phyloP scores from a whole-genome alignment of 2,797 vertebrate species.

The Hylomyscus alleni region DNA sequence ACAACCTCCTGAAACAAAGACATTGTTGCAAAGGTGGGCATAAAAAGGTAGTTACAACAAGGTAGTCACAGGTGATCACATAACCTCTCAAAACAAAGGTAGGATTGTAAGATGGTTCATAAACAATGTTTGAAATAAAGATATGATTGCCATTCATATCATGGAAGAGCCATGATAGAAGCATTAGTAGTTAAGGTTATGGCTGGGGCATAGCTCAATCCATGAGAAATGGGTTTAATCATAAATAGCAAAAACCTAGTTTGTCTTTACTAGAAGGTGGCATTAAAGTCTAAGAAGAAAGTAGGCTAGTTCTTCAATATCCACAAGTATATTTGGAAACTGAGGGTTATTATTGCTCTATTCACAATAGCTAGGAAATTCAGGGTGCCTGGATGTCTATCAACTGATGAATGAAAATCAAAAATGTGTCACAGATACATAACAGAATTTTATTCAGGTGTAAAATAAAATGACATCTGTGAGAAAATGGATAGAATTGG shows the following conservation, averaged over 20 bases:
- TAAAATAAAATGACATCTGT: background rate
- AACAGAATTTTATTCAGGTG: background rate
- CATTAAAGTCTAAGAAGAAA: background rate
- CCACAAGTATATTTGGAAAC: background rate
- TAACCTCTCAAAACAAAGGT: background rate
- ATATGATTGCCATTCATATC: background rate
- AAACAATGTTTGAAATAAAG: background rate
- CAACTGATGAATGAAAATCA: background rate
- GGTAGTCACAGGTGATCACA: background rate
- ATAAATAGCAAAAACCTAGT: background rate
- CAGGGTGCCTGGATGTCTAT: background rate
- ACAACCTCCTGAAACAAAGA: background rate
- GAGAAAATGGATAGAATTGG: background rate
- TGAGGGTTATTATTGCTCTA: background rate
- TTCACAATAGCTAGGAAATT: background rate
- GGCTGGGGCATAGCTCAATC: background rate
- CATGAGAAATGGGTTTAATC: background rate
- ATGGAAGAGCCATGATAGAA: background rate
- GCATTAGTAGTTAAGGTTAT: background rate
- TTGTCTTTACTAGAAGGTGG: background rate
- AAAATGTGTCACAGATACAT: background rate
- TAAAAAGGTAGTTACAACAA: background rate
- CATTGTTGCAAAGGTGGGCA: background rate
- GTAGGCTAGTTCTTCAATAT: background rate
- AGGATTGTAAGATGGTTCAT: background rate